Evolutionary conservation across 2,797 vertebrate species (phyloP), one percentile per base, ranked within the genome.

Genomic region (Scolopax rusticola): DNA sequence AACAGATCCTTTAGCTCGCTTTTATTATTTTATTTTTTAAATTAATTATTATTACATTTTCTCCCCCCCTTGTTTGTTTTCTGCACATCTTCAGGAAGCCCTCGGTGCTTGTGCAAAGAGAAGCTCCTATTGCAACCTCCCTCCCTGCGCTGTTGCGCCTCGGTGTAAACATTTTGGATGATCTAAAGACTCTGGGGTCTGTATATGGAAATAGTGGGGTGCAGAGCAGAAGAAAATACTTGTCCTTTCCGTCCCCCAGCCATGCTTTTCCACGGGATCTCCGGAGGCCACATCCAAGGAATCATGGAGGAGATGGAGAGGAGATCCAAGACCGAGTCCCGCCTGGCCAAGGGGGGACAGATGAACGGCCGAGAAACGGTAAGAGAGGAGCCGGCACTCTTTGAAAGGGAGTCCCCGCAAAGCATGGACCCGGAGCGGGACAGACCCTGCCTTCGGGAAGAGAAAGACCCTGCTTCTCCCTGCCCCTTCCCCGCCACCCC

Each of bases 271-370:
- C 99, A 99, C 98, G 99, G 99, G 97, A 99, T 99, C 99, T 99
- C 99, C 97, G 99, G 99, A 98, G 99, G 99, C 98, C 99, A 99
- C 98, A 99, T 99, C 98, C 99, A 99, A 97, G 99, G 99, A 74
- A 99, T 99, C 98, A 99, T 99, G 99, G 99, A 99, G 98, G 99
- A 99, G 98, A 99, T 99, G 99, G 99, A 99, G 98, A 99, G 99
- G 94, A 97, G 99, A 97, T 99, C 99, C 97, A 99, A 99, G 98
- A 98, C 95, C 16, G 99, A 99, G 97, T 99, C 99, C 95, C 99
- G 99, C 84, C 98, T 99, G 97, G 98, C 98, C 95, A 99, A 99
- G 98, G 99, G 98, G 93, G 98, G 99, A 93, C 99, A 99, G 97
- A 98, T 99, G 97, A 99, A 99, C 98, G 99, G 99, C 81, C 99